phyloP scores from a whole-genome alignment of 2,888 invertebrate species.

The Epinotia nisella region DNA sequence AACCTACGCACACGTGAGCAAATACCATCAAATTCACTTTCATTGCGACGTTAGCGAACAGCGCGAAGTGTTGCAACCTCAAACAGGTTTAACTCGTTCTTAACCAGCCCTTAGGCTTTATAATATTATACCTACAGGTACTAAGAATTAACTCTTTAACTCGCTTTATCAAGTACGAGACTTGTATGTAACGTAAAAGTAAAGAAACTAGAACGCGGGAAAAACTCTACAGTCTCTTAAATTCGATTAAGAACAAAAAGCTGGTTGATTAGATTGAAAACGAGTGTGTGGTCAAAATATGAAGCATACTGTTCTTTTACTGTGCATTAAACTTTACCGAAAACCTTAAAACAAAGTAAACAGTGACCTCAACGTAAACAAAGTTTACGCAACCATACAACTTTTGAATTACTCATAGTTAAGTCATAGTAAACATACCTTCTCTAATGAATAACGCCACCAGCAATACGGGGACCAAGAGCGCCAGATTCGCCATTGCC shows the following conservation, averaged over 20 bases:
- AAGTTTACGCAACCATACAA: slow-evolving; percentile 30
- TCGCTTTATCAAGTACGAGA: not conserved
- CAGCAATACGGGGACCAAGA: slow-evolving; percentile 73
- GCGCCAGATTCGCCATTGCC: slow-evolving; percentile 69
- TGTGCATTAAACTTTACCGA: slow-evolving; percentile 14
- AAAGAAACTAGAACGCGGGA: slow-evolving; percentile 20
- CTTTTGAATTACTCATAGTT: slow-evolving; percentile 19
- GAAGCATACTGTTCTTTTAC: no score
- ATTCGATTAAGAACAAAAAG: not conserved
- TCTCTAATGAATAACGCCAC: slow-evolving; percentile 71
- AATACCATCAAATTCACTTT: slow-evolving; percentile 44
- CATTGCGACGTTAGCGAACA: slow-evolving; percentile 45
- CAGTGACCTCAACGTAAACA: slow-evolving; percentile 44
- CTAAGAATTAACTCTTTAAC: not conserved
- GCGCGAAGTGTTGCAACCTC: slow-evolving; percentile 47
- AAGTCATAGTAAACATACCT: slow-evolving; percentile 62
- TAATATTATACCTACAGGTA: not conserved
- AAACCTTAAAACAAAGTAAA: slow-evolving; percentile 25
- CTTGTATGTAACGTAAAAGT: slow-evolving; percentile 2
- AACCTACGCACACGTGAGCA: slow-evolving; percentile 15
- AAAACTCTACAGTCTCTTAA: not conserved
- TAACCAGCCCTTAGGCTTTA: slow-evolving; percentile 45
- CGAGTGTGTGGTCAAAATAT: not conserved
- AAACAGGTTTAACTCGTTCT: slow-evolving; percentile 58
- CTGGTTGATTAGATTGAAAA: slow-evolving; percentile 3